Evolutionary conservation across 1,140 invertebrate genomes (phyloP), one percentile per base, ranked within the genome.

Genomic region (Laupala kohalensis): DNA sequence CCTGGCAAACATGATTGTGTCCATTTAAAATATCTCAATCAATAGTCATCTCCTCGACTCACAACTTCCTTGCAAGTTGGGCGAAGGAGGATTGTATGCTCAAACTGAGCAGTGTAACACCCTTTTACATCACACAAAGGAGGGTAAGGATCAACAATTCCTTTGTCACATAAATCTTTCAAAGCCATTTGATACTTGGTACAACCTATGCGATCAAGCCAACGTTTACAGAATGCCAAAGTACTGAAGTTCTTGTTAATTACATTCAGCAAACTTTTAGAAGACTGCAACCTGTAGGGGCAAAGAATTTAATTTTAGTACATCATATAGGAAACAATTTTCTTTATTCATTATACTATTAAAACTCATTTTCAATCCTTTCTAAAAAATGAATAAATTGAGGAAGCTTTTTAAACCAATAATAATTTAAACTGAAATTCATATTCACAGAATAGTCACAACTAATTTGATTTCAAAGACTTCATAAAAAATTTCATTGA

Each of bases 201-300:
- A 77, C 97, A 96, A 9, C 96, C 97, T 5, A 95, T 86, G 29
- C 97, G 89, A 82, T 99, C 98, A 76, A 99, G 80, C 98, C 98
- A 99, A 64, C 98, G 90, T 76, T 98, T 94, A 81, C 98, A 99
- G 81, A 99, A 99, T 2, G 98, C 97, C 74, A 99, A 83, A 0
- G 98, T 99, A 69, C 96, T 90, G 80, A 99, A 99, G 80, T 99
- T 92, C 79, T 99, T 95, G 80, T 98, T 98, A 77, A 99, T 98
- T n/a, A 91, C 86, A 79, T 92, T 94, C 66, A 99, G 83, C 9
- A 99, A 84, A 72, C 92, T 88, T 80, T 98, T 98, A 2, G 96
- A 98, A 74, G 93, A 94, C 77, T 92, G 89, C 71, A 97, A 81
- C 78, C 93, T 94, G 74, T 73, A 80, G n/a, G n/a, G n/a, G n/a